A percentile compares a stretch with the other conserved stretches of the same genome.
Evolutionary conservation across 2,888 invertebrate species (phyloP).

Genomic region (Venusia cambrica): DNA sequence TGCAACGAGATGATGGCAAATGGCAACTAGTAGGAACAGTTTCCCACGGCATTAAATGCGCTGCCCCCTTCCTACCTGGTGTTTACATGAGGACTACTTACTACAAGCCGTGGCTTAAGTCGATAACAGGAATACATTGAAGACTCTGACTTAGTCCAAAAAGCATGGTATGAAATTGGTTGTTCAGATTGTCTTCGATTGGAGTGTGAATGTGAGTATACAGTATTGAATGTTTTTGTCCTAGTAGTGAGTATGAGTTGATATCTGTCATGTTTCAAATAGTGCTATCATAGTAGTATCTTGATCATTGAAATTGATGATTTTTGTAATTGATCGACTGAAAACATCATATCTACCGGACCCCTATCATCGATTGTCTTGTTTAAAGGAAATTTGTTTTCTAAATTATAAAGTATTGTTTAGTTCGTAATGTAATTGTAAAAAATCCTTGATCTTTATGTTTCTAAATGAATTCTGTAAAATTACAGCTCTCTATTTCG

Average conservation of each 20-base stretch:
- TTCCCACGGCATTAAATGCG: constrained; percentile 97
- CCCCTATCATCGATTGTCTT: too few species aligned
- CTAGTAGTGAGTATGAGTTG: too few species aligned
- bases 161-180: too few species aligned
- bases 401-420: constrained; percentile 3
- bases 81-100: constrained; percentile 96
- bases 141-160: too few species aligned
- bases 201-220: too few species aligned
- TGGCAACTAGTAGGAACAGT: constrained; percentile 95
- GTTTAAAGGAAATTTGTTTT: too few species aligned
- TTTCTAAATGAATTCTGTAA: background rate
- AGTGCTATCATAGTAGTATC: background rate
- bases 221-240: too few species aligned
- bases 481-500: constrained; percentile 25
- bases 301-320: background rate
- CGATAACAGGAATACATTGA: constrained; percentile 87
- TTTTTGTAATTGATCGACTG: too few species aligned
- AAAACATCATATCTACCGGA: too few species aligned
- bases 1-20: constrained; percentile 90
- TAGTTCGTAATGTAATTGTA: background rate
- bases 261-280: too few species aligned
- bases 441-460: constrained; percentile 1
- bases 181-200: too few species aligned
- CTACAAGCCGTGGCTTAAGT: constrained; percentile 95
- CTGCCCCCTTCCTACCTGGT: constrained; percentile 94